Evolutionary conservation across 2,888 invertebrate genomes (phyloP).

Genomic region (Eupeodes latifasciatus): DNA sequence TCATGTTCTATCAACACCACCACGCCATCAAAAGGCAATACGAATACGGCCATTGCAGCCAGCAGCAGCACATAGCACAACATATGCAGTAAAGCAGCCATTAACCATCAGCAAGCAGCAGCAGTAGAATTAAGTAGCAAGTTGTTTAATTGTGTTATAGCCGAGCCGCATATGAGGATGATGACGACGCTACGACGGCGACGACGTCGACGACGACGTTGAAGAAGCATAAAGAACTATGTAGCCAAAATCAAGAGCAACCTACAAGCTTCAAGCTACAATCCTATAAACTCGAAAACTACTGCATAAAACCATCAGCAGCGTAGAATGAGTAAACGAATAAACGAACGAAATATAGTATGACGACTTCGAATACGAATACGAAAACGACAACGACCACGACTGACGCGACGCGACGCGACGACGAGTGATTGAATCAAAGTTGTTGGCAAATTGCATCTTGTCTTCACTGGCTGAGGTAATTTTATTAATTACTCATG

Average conservation of each 20-base stretch:
- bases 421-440: conserved; percentile 70
- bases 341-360: background rate
- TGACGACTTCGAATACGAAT: background rate
- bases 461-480: conserved; percentile 69
- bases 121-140: conserved; percentile 29
- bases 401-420: background rate
- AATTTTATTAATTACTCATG: conserved; percentile 75
- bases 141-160: conserved; percentile 53
- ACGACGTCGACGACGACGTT: background rate
- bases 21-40: background rate
- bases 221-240: conserved; percentile 31
- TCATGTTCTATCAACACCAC: conserved; percentile 51
- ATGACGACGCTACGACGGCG: background rate
- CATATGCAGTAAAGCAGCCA: no score
- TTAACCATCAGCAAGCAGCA: no score
- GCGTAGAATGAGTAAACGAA: background rate
- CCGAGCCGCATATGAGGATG: conserved; percentile 40
- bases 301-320: background rate
- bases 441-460: conserved; percentile 75
- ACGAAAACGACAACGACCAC: no score
- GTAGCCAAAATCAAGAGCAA: background rate
- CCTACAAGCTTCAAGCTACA: background rate
- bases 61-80: background rate
- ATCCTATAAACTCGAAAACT: conserved; percentile 15
- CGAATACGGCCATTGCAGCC: background rate